These are phyloP conservation scores for Mantis religiosa DNA, from an alignment of 2,888 invertebrate genomes.

Conservation along the genomic window DNA sequence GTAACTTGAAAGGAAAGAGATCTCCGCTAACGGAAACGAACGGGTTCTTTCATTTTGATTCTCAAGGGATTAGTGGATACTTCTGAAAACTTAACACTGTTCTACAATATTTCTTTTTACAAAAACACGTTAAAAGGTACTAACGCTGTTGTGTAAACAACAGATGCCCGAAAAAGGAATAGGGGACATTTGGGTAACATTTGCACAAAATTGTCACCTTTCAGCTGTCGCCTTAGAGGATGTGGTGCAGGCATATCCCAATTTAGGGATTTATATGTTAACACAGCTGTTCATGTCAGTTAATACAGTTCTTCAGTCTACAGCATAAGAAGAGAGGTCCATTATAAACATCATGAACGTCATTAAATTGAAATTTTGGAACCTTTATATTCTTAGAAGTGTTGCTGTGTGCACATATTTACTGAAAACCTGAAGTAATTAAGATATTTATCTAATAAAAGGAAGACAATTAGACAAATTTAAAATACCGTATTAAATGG, in stretches of 20 bases:
- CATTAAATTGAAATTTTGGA: too few relatives aligned
- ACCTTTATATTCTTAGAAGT: too few relatives aligned
- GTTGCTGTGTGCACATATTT: too few relatives aligned
- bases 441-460: too few relatives aligned
- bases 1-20: not conserved
- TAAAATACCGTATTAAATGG: too few relatives aligned
- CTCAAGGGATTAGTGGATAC: not conserved
- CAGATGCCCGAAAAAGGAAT: not conserved
- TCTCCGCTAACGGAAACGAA: not conserved
- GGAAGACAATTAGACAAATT: too few relatives aligned
- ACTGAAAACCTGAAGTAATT: too few relatives aligned
- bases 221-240: not conserved
- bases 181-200: not conserved
- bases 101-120: not conserved
- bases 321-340: too few relatives aligned
- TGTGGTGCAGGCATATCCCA: not conserved
- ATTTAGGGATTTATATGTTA: not conserved
- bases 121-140: not conserved
- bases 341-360: too few relatives aligned
- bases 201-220: not conserved
- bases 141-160: not conserved
- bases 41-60: not conserved
- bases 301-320: not conserved
- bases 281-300: not conserved
- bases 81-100: not conserved